Evolutionary conservation across 2,888 invertebrate species (phyloP).

Genomic region (Eilema sororculum): DNA sequence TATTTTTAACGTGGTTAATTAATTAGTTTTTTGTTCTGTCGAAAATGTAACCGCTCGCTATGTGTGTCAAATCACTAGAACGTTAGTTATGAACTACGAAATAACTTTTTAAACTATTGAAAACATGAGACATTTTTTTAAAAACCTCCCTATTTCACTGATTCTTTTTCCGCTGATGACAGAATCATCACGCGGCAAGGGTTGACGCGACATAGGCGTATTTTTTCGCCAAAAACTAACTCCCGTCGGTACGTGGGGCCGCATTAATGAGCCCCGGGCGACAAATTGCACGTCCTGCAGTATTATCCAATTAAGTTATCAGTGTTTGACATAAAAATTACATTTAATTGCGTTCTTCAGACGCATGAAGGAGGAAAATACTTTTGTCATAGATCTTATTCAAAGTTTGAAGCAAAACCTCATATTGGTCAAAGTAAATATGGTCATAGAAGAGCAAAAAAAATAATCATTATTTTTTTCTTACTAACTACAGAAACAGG

Average conservation of each 20-base stretch:
- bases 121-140: conserved; percentile 9
- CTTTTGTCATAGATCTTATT: background rate
- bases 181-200: conserved; percentile 29
- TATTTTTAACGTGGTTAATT: conserved; percentile 38
- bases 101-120: conserved; percentile 9
- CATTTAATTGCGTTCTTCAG: background rate
- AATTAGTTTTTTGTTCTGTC: conserved; percentile 42
- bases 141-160: background rate
- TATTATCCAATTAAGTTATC: conserved; percentile 25
- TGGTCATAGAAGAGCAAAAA: background rate
- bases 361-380: background rate
- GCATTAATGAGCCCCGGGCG: conserved; percentile 62
- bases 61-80: conserved; percentile 26
- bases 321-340: background rate
- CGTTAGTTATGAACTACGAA: conserved; percentile 18
- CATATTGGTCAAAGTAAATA: background rate
- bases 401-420: background rate
- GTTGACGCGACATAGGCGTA: conserved; percentile 71
- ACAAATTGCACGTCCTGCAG: conserved; percentile 38
- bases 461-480: background rate
- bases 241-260: conserved; percentile 73
- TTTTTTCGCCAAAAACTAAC: conserved; percentile 77
- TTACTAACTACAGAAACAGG: too few species aligned
- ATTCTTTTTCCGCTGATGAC: background rate
- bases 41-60: conserved; percentile 22